These are phyloP conservation scores for Deroptyus accipitrinus DNA, from an alignment of 2,113 vertebrate species.

Conservation along the genomic window DNA sequence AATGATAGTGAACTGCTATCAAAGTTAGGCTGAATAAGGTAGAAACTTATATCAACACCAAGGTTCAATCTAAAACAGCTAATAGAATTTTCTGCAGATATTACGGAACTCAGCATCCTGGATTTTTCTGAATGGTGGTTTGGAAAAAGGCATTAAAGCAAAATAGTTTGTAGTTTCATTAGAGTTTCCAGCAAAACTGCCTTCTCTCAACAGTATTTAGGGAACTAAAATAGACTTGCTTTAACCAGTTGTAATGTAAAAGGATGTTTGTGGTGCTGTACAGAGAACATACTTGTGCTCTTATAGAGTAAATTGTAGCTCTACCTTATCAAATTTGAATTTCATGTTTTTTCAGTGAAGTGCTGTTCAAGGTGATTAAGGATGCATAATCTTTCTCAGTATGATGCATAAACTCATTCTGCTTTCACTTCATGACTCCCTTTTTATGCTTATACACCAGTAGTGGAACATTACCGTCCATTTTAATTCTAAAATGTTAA, in stretches of 20 bases:
- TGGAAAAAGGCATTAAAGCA: neutral
- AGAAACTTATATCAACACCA: neutral
- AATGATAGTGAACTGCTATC: constrained; percentile 27
- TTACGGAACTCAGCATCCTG: neutral
- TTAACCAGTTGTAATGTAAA: neutral
- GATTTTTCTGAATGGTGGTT: neutral
- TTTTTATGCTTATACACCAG: neutral
- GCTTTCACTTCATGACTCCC: constrained; percentile 9
- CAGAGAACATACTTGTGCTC: neutral
- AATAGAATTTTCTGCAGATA: constrained; percentile 4
- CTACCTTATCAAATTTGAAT: constrained; percentile 21
- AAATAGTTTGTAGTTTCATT: neutral
- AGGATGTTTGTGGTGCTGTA: neutral
- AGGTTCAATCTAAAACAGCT: constrained; percentile 15
- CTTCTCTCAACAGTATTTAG: neutral
- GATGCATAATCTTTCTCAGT: neutral
- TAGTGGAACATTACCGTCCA: neutral
- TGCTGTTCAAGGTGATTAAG: constrained; percentile 42
- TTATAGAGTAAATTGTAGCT: neutral
- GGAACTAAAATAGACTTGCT: neutral
- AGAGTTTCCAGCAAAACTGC: neutral
- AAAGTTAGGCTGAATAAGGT: neutral
- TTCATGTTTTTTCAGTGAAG: constrained; percentile 27
- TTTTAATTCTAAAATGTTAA: constrained; percentile 28
- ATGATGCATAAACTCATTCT: constrained; percentile 20